Evolutionary conservation across 1,140 invertebrate genomes (phyloP), one percentile per base, ranked within the genome.

Genomic region (Pogonomyrmex barbatus): DNA sequence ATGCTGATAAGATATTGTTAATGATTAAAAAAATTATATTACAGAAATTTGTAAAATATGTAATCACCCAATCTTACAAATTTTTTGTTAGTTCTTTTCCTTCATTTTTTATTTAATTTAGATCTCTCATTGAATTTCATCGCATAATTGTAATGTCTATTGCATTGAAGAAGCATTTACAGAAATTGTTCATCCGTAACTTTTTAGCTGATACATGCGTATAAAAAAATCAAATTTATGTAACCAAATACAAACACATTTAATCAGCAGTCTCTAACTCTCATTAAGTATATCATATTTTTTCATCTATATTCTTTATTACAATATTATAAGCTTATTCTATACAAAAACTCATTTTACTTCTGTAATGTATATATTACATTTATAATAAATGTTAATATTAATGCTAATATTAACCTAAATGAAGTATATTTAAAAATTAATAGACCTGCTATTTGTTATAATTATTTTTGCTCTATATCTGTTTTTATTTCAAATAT

Each of bases 61-160:
- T 36, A 24, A 12, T 39, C n/a, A 8, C 24, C 24, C 17, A 39
- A 52, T 63, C 42, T 63, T 1, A 3, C n/a, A 2, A 67, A 42
- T 71, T 56, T 56, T 67, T 39, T 5, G 1, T 39, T 5, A 71
- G 39, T 60, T 71, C 2, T 39, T 42, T 47, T 2, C 10, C 14
- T 81, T 71, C 14, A 82, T 36, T 10, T 71, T 82, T 71, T 82
- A 71, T 9, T 8, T 33, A 81, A n/a, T 14, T 56, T 39, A 58
- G 58, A 71, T 6, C 39, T 45, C 12, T 71, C 42, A 17, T 58
- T 71, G 10, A 47, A 82, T 30, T 9, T 73, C 17, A 4, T 56
- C 14, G 14, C 10, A 30, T 62, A 73, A 73, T 17, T 42, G 24
- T 30, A 5, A 33, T 42, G 14, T 47, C 8, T 58, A 12, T 58